These are phyloP conservation scores for Monopis laevigella DNA, from an alignment of 2,888 invertebrate genomes.

Conservation along the genomic window DNA sequence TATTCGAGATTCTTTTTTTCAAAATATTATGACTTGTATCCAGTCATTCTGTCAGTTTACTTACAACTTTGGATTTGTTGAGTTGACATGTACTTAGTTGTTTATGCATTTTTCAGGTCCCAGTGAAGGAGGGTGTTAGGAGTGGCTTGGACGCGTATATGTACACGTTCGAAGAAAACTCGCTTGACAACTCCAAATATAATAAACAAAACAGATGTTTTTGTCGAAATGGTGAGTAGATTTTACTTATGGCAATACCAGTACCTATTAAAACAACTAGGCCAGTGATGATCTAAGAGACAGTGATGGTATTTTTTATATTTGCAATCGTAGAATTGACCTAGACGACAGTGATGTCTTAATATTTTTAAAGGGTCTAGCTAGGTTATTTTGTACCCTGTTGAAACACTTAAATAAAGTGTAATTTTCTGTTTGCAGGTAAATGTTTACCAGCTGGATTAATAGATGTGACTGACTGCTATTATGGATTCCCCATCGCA, in stretches of 20 bases:
- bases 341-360: too few species aligned
- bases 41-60: too few species aligned
- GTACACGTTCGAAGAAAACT: constrained; percentile 79
- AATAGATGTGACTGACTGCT: constrained; percentile 86
- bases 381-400: too few species aligned
- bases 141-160: constrained; percentile 74
- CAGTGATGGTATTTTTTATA: too few species aligned
- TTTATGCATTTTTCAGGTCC: constrained; percentile 56
- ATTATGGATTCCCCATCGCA: constrained; percentile 91
- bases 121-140: constrained; percentile 67
- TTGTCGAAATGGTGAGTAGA: constrained; percentile 71
- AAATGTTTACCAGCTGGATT: constrained; percentile 79
- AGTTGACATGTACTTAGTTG: too few species aligned
- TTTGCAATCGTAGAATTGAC: too few species aligned
- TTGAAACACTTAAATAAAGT: too few species aligned
- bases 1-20: too few species aligned
- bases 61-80: too few species aligned
- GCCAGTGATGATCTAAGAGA: constrained; percentile 6
- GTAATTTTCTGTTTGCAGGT: constrained; percentile 38
- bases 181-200: constrained; percentile 79
- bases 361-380: too few species aligned
- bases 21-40: too few species aligned
- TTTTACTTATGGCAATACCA: not conserved
- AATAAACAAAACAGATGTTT: constrained; percentile 84
- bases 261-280: not conserved